Conservation (phyloP, 2,888 invertebrate genomes). For the Hydriomena furcata region DNA sequence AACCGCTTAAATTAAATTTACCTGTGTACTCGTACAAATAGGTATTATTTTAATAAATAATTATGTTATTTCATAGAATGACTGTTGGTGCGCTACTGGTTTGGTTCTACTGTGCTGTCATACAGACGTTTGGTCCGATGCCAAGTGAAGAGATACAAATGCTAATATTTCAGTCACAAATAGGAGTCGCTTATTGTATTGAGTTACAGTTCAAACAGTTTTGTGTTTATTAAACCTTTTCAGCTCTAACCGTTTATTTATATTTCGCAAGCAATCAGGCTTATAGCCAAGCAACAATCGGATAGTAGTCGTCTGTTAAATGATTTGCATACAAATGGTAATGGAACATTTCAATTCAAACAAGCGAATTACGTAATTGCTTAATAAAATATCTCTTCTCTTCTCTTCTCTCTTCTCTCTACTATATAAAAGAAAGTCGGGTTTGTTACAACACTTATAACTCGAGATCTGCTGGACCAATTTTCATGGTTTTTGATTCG, state of each 20-base stretch:
- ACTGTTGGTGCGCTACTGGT: background rate
- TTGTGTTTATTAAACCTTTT: background rate
- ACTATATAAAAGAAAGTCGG: too few relatives aligned
- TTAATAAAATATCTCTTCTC: background rate
- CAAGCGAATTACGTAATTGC: conserved; percentile 1
- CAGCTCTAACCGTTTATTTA: background rate
- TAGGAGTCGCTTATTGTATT: background rate
- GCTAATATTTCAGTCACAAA: background rate
- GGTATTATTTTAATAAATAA: too few relatives aligned
- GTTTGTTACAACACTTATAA: too few relatives aligned
- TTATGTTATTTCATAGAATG: too few relatives aligned
- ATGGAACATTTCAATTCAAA: background rate
- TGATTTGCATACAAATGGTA: conserved; percentile 2
- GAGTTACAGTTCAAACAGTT: background rate
- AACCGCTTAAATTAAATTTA: too few relatives aligned
- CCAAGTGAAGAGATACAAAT: conserved; percentile 3
- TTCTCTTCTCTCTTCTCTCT: too few relatives aligned
- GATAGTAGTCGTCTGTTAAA: background rate
- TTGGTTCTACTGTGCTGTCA: background rate
- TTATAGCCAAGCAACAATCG: background rate
- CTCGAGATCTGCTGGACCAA: too few relatives aligned
- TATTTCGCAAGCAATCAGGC: background rate
- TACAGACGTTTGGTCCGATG: conserved; percentile 1
- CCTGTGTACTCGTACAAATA: too few relatives aligned
- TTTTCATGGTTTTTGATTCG: too few relatives aligned